phyloP scores from a whole-genome alignment of 2,113 vertebrate genomes.

The Callipepla squamata region DNA sequence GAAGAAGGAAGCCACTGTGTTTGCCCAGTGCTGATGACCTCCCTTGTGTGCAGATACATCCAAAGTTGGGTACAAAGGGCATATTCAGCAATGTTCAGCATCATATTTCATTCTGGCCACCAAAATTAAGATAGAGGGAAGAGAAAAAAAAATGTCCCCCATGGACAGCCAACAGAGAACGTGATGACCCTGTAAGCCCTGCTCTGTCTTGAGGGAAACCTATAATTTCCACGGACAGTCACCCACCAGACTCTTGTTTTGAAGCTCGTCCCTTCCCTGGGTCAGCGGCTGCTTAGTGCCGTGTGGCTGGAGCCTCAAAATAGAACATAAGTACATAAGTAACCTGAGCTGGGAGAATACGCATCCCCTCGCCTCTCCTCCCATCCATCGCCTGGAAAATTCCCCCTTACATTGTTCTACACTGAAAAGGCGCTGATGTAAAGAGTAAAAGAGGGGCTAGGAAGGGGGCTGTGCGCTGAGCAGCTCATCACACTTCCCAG shows the following conservation, averaged over 20 bases:
- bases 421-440: not conserved
- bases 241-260: conserved; percentile 56
- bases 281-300: conserved; percentile 61
- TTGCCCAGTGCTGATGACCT: not conserved
- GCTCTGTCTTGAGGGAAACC: not conserved
- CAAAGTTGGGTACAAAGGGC: not conserved
- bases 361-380: not conserved
- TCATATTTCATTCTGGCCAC: not conserved
- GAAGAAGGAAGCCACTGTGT: not conserved
- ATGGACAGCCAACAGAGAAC: not conserved
- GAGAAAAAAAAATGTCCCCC: not conserved
- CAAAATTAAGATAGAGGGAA: not conserved
- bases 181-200: not conserved
- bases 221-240: accelerated
- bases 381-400: not conserved
- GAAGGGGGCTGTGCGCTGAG: not conserved
- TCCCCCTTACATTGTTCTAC: not conserved
- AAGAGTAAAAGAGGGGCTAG: not conserved
- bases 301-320: conserved; percentile 57
- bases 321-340: conserved; percentile 75
- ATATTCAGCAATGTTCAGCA: not conserved
- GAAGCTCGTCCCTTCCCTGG: conserved; percentile 38
- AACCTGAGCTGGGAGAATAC: not conserved
- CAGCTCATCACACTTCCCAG: not conserved
- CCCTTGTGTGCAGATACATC: not conserved